Evolutionary conservation across 2,888 invertebrate genomes (phyloP).

Genomic region (Rambutsinella grinnellia): DNA sequence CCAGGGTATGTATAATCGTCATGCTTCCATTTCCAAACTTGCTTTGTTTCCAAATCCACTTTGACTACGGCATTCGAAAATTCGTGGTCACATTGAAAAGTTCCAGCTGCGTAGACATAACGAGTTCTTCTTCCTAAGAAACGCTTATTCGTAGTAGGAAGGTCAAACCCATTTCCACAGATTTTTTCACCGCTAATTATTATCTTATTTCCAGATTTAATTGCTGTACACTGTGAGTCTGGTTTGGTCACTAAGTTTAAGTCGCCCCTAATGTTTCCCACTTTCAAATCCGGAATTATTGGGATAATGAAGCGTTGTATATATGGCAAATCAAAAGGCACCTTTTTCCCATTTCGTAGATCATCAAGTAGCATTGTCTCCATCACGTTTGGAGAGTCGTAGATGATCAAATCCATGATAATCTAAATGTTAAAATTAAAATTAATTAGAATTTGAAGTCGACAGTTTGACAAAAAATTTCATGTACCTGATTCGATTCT

Average conservation of each 20-base stretch:
- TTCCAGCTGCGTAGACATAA: constrained; percentile 69
- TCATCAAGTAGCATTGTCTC: constrained; percentile 68
- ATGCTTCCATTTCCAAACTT: constrained; percentile 24
- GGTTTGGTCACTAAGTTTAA: constrained; percentile 54
- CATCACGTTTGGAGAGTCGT: constrained; percentile 69
- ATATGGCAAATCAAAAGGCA: constrained; percentile 48
- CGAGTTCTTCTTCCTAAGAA: constrained; percentile 69
- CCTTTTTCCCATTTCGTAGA: constrained; percentile 60
- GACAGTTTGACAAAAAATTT: too few relatives aligned
- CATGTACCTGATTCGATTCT: constrained; percentile 68
- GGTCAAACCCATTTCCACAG: constrained; percentile 68
- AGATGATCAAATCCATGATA: constrained; percentile 68
- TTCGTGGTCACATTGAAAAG: constrained; percentile 66
- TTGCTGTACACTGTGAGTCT: constrained; percentile 68
- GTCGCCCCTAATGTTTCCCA: constrained; percentile 39
- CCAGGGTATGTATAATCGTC: constrained; percentile 6
- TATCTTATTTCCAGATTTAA: constrained; percentile 67
- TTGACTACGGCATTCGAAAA: constrained; percentile 29
- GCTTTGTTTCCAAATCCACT: constrained; percentile 36
- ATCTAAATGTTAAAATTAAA: constrained; percentile 62
- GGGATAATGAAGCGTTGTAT: constrained; percentile 58
- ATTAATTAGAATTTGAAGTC: constrained; percentile 1
- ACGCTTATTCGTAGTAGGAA: constrained; percentile 71
- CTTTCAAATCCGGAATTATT: constrained; percentile 48
- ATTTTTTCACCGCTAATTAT: constrained; percentile 66